Base-by-base conservation (phyloP, 2,113 vertebrate genomes). In the Aramus guarauna region DNA sequence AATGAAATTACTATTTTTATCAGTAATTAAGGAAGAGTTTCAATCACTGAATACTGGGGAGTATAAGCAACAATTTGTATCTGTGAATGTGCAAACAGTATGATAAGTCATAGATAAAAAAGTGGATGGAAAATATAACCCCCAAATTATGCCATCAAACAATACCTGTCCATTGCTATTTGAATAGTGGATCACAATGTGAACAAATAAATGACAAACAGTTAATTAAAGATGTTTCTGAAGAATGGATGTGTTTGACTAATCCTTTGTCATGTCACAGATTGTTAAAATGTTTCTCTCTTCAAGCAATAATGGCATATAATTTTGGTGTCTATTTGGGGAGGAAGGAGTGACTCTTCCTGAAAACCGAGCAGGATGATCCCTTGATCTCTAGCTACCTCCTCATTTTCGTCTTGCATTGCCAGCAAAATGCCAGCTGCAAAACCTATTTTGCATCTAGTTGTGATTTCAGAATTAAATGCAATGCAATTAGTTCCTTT, bases 391-490 rank as follows among this genome's bases (percentile, higher is more conserved):
- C 94, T 83, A 96, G 85, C 85, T 96, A 96, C 92, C 90, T 97
- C 87, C 94, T 97, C 90, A 96, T 97, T 96, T 97, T 94, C 26
- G 9, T 96, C 86, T 93, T 96, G 97, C 97, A 96, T 48, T 96
- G 94, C 96, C 82, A 97, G 95, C 95, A 97, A 97, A 97, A 97
- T 94, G 88, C 92, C 92, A 98, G 95, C 92, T 97, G 97, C 95
- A 96, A 90, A 97, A 90, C 96, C 92, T 84, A 94, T 95, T 97
- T 96, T 96, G 96, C 97, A 96, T 96, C 92, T 97, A 93, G 93
- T 96, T 96, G 90, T 94, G 93, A 97, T 96, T 98, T 98, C 94
- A 95, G 94, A 96, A 97, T 97, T 96, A 95, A 97, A 97, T 94
- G 91, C 89, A 89, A 93, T 95, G 91, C 95, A 97, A 97, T 98